Evolutionary conservation across 1,140 invertebrate genomes (phyloP), one percentile per base, ranked within the genome.

Genomic region (Sarcophaga bullata): DNA sequence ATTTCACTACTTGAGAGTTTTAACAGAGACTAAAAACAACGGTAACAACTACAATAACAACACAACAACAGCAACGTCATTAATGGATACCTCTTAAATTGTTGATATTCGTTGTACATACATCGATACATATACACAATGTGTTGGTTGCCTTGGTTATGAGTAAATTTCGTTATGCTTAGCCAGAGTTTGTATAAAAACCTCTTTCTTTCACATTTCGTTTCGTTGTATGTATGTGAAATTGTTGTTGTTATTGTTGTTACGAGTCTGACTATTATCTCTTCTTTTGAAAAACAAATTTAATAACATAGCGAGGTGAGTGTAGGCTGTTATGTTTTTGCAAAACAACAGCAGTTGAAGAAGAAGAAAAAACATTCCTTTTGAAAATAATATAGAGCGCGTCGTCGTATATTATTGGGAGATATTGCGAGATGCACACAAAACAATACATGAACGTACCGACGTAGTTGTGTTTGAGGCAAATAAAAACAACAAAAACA

Each of bases 1-100:
- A 68, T 68, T 68, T 68, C 62, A 68, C 62, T 68, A 19, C 62
- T 68, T 68, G 62, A 68, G 62, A 68, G 62, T 68, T 68, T n/a
- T 19, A 58, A 58, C 25, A 37, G 25, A 37, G 25, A 37, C 25
- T 2, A 37, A 37, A 37, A 37, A 37, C 1, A 37, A 37, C 25
- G 25, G 25, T 37, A 37, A 37, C 25, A 37, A 37, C 25, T 4
- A 37, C 25, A 37, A 37, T 37, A 1, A 37, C 25, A 37, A 37
- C 25, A 37, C 25, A 37, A 37, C 25, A 37, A 37, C 25, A 37
- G 25, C 25, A 37, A 37, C 25, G 4, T 37, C 25, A 37, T 37
- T 37, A 37, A 37, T 37, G 25, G 6, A 68, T 19, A 19, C n/a
- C 62, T 68, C n/a, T 68, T 19, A 19, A 68, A 68, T 25, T 19